Evolutionary conservation across 92 coral and sea anemone genomes (phyloP), one percentile per base, ranked within the genome.

Genomic region (Parazoanthus swiftii): DNA sequence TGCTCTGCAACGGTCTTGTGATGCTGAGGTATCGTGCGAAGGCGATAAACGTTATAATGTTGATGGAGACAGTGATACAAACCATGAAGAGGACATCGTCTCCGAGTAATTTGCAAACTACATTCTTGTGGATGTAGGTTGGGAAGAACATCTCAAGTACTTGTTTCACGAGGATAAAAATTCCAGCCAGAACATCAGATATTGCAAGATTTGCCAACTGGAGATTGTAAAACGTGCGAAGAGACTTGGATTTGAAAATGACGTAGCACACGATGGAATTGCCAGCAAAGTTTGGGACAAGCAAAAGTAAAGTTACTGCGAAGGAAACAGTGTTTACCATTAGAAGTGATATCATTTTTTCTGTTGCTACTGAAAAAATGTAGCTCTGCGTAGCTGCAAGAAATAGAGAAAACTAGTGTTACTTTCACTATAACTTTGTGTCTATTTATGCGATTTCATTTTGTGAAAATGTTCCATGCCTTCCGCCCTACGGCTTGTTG

Each of bases 261-360:
- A 39, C 80, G n/a, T 76, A 76, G 25, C 80, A 76, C 23, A 76
- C 80, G 80, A 76, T 76, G 43, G 80, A 37, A 76, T 76, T 76
- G 3, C 80, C 80, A 42, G 10, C 54, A 76, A 76, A 76, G 35
- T 76, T 76, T 21, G 80, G 80, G 14, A 76, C n/a, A 16, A 76
- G 48, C 11, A 76, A 44, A 76, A 76, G 25, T 4, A 76, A 76
- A 18, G 80, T 76, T 18, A 76, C 80, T 6, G 54, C 51, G 5
- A 76, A n/a, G 4, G 80, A 76, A 8, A 43, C 26, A 25, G 25
- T 39, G 33, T 38, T 39, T 1, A 37, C 1, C 46, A 18, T 23
- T 42, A 37, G 0, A 8, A 16, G 48, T 16, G 29, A 0, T 10
- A 76, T 15, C 80, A 76, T 76, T 1, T 5, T 37, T 75, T 37